These are phyloP conservation scores for Ypsolopha sequella DNA, from an alignment of 2,888 invertebrate genomes.

Conservation along the genomic window DNA sequence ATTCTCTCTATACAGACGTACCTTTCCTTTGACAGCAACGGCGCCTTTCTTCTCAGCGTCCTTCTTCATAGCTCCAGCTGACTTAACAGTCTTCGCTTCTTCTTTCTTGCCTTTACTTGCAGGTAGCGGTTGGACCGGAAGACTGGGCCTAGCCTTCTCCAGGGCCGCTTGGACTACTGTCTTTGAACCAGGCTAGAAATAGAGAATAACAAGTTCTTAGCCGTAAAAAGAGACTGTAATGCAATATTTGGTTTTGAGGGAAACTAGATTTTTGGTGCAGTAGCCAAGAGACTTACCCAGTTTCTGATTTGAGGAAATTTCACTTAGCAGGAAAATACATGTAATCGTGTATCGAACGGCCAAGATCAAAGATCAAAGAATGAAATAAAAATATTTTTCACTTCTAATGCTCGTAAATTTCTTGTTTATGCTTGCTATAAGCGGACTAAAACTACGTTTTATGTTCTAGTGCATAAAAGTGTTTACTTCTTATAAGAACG, in stretches of 20 bases:
- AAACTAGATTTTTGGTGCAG: background rate
- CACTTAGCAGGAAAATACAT: no score
- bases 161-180: conserved; percentile 81
- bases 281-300: no score
- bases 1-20: background rate
- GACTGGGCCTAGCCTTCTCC: conserved; percentile 87
- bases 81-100: conserved; percentile 71
- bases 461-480: no score
- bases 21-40: conserved; percentile 19
- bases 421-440: no score
- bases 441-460: no score
- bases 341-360: no score
- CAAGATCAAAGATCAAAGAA: no score
- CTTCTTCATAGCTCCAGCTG: conserved; percentile 67
- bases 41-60: conserved; percentile 45
- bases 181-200: conserved; percentile 76
- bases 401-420: no score
- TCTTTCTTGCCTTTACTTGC: conserved; percentile 68
- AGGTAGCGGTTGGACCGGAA: conserved; percentile 85
- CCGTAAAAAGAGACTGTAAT: background rate
- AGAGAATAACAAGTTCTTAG: background rate
- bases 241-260: background rate
- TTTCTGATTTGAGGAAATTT: no score
- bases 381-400: no score
- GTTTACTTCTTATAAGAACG: no score